Evolutionary conservation across 23 tunicate genomes (phyloP), one percentile per base, ranked within the genome.

Genomic region (Styela plicata): DNA sequence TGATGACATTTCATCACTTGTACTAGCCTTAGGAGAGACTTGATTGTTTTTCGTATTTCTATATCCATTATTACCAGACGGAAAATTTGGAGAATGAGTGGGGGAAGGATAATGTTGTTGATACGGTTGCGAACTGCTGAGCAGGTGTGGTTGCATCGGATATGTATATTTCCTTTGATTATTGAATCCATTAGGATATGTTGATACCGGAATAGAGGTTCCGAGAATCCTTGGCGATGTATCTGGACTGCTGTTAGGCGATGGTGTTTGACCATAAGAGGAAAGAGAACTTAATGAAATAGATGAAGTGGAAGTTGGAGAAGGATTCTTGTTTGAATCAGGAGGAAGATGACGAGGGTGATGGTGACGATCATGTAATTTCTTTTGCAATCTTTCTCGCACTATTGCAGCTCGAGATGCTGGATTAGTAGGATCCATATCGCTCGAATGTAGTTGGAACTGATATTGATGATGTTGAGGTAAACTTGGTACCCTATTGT

Each of bases 241-340:
- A 7, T 79, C 82, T 0, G 89, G 89, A 79, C 89, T 85, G 28
- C 64, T 64, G 34, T 83, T 83, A 31, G 67, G 84, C 20, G 89
- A 79, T 52, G 89, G 80, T 44, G 57, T 44, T 13, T 44, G 57
- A 2, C 35, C 73, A 30, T 27, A 79, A 25, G 89, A 85, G n/a
- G 89, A 85, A 65, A 83, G 30, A 52, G 84, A 79, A 33, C 68
- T 36, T 20, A 83, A 83, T 29, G 89, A 85, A 67, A 67, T 67
- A 36, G 90, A 86, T 17, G 74, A 65, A 13, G 44, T 44, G n/a
- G 82, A 33, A 30, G 74, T 37, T 1, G 82, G 66, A 24, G 66
- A 77, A 77, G 67, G 27, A 53, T 77, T 27, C 33, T 77, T 44
- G 68, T 26, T 30, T 22, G 32, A 53, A 16, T 33, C 61, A 0